Evolutionary conservation across 2,888 invertebrate species (phyloP).

Genomic region (Tuta absoluta): DNA sequence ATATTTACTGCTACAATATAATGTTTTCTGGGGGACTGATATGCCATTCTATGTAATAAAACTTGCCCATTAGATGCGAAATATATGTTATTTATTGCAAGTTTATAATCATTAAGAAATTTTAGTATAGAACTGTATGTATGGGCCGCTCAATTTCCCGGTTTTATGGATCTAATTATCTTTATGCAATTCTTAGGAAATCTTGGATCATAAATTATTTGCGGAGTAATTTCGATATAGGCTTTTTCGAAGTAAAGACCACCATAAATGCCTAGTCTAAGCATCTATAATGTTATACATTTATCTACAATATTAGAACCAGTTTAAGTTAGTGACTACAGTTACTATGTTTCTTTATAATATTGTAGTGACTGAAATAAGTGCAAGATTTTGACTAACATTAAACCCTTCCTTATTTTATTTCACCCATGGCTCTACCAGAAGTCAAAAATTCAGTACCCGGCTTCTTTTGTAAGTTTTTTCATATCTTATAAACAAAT

Average conservation of each 20-base stretch:
- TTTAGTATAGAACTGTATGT: slow-evolving; percentile 4
- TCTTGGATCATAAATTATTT: slow-evolving; percentile 6
- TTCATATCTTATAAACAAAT: no score
- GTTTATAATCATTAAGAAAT: slow-evolving; percentile 42
- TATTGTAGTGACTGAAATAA: no score
- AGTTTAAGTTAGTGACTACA: no score
- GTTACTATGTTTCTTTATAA: no score
- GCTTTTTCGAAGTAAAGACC: not conserved
- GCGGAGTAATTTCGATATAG: not conserved
- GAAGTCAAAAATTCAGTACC: no score
- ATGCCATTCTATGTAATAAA: slow-evolving; percentile 49
- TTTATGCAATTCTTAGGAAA: slow-evolving; percentile 13
- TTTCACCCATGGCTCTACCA: no score
- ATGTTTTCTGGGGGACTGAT: slow-evolving; percentile 41
- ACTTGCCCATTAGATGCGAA: slow-evolving; percentile 42
- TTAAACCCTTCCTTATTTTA: no score
- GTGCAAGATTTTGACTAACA: no score
- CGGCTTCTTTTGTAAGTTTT: no score
- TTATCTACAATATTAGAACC: no score
- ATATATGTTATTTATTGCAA: slow-evolving; percentile 39
- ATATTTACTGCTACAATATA: slow-evolving; percentile 46
- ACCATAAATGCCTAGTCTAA: no score
- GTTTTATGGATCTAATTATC: slow-evolving; percentile 19
- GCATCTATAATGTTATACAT: no score
- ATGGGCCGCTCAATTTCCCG: not conserved